Base-by-base conservation (phyloP, 2,888 invertebrate species). In the Eueremaeus valkanovi region DNA sequence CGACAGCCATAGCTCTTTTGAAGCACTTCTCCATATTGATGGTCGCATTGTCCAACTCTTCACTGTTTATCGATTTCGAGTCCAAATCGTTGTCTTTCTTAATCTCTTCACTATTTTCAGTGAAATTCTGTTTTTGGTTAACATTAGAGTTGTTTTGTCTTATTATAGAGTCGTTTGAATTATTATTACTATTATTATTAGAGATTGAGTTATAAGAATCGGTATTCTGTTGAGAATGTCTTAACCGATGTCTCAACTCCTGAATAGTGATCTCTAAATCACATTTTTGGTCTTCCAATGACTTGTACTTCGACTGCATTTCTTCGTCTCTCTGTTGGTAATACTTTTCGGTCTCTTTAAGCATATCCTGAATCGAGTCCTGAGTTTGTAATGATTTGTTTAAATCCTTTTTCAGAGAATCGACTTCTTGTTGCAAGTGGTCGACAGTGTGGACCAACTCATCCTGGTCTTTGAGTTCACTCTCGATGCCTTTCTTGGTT, bases 341-440 rank as follows among this genome's bases (percentile, higher is more conserved):
- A 24, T 29, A 72, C n/a, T 45, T 45, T 72, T 72, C 40, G 1
- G 42, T 72, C 3, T 72, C 72, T 72, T 51, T 72, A 29, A 72
- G 72, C 72, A 72, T 31, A 21, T 61, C 29, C 29, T 75, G 66
- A 49, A 78, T 68, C 21, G 76, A 75, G 16, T 49, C 73, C 66
- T 78, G 76, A 0, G 78, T 76, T 33, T 77, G 75, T 31, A 75
- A 68, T 36, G 78, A 33, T 55, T 75, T 76, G 21, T 82, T 81
- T 73, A 83, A 73, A 24, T 82, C 80, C 74, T 81, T 81, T 66
- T 81, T 78, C 36, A 80, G 78, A 16, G 73, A 75, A 76, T 81
- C 80, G 45, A 82, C 78, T 75, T 83, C 83, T 0, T 85, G 85
- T 70, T 83, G 82, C 16, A 83, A 80, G 13, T 82, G 79, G 74